Evolutionary conservation across 2,888 invertebrate genomes (phyloP).

Genomic region (Cephalotes varians): DNA sequence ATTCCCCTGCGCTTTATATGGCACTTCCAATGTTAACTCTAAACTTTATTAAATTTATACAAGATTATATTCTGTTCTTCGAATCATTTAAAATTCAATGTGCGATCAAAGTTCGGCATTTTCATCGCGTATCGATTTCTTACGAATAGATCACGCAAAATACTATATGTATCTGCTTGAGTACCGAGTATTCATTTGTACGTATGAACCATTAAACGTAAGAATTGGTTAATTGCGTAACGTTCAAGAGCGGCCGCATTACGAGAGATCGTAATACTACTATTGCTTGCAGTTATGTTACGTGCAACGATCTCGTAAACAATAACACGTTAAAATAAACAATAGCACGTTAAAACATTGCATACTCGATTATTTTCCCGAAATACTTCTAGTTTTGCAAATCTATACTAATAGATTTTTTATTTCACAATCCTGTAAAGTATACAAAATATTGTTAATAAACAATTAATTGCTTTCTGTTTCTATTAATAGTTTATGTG

Average conservation of each 20-base stretch:
- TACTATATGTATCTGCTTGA: neutral
- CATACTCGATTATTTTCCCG: no score
- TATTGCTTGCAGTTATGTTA: neutral
- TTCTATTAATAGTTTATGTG: neutral
- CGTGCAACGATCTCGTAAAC: neutral
- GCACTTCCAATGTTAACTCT: no score
- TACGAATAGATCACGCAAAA: neutral
- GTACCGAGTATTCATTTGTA: neutral
- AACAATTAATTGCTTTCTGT: neutral
- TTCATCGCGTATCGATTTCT: no score
- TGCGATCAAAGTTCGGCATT: no score
- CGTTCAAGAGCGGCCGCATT: neutral
- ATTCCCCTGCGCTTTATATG: neutral
- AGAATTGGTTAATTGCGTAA: neutral
- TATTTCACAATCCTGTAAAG: neutral
- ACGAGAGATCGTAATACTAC: neutral
- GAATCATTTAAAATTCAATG: no score
- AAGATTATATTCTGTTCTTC: no score
- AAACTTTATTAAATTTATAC: no score
- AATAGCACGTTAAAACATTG: neutral
- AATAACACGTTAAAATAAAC: no score
- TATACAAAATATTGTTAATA: slow-evolving; percentile 5
- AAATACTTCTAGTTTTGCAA: neutral
- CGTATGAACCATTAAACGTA: neutral
- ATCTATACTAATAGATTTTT: neutral